Conservation (phyloP, 2,113 vertebrate species). For the Actinemys pallida region DNA sequence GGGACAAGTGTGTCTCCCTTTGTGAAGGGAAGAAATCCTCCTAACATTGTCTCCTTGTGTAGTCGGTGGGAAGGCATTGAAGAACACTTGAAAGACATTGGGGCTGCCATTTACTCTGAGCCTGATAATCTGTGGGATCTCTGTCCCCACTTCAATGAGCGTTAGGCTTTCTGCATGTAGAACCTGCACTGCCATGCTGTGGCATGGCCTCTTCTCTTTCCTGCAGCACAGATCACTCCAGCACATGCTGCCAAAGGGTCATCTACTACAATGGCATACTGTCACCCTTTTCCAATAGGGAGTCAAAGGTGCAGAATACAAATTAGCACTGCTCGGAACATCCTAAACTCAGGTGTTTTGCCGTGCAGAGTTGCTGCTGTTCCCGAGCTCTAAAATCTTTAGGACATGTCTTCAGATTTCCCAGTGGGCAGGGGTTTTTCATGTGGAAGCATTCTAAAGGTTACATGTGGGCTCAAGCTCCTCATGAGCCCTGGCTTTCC, state of each 20-base stretch:
- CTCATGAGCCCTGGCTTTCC: neutral
- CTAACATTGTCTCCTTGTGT: neutral
- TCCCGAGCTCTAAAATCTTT: neutral
- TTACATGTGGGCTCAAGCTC: too few species aligned
- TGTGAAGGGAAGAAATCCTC: neutral
- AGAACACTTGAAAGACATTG: neutral
- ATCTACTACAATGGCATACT: neutral
- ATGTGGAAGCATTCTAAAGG: neutral
- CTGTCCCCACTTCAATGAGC: neutral
- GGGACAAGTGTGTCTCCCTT: neutral
- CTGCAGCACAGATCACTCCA: too few species aligned
- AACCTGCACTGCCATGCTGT: accelerated
- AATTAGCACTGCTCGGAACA: neutral
- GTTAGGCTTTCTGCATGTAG: neutral
- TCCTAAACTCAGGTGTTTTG: neutral
- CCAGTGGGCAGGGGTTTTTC: neutral
- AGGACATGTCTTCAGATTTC: neutral
- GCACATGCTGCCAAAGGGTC: neutral
- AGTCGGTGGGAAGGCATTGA: neutral
- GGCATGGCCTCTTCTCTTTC: neutral
- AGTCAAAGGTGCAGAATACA: neutral
- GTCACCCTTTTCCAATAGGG: neutral
- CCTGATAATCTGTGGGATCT: neutral
- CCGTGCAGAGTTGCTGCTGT: accelerated
- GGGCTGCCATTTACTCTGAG: too few species aligned